Base-by-base conservation (phyloP, 2,888 invertebrate genomes). In the Morinoia aosen region DNA sequence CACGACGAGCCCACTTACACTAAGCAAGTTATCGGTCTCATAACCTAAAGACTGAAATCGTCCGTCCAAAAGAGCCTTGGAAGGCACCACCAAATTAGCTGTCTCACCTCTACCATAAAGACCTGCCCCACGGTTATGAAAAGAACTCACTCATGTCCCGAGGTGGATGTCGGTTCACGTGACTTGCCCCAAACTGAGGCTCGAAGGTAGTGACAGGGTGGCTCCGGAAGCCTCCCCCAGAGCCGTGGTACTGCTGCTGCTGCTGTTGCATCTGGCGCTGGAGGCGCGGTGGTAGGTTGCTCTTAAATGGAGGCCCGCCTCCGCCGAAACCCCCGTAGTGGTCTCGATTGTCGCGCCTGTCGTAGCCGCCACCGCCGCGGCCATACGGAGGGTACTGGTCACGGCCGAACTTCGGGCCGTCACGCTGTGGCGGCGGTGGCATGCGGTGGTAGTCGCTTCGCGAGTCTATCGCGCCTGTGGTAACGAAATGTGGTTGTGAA, bases 391-490 rank as follows among this genome's bases (percentile, higher is more conserved):
- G 58, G 93, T 93, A 57, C 93, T 93, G 93, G 48, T 93, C 93
- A 33, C 93, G 93, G n/a, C 93, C 93, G 58, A 19, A 93, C 57
- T 93, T 93, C 0, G 93, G 91, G 33, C 48, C 88, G 57, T 58
- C 91, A 40, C 61, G 91, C 40, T 91, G 95, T 14, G 58, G 90
- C 8, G 93, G 93, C 57, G 58, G 90, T 10, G 93, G 93, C 57
- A 91, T 93, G 61, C 91, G 93, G n/a, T 91, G 93, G 33, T 40
- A 58, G 91, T 91, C 95, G n/a, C 93, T 40, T 25, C 95, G 4
- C 25, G 56, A 39, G 16, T 96, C 96, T 16, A 61, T 76, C 57
- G 95, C 94, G 90, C 90, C 90, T 90, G 90, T 8, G 12, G 1
- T n/a, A 88, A 76, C 3, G 33, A 48, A 48, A 48, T 2, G 48